phyloP scores from a whole-genome alignment of 1,140 invertebrate species.

The Sitodiplosis mosellana region DNA sequence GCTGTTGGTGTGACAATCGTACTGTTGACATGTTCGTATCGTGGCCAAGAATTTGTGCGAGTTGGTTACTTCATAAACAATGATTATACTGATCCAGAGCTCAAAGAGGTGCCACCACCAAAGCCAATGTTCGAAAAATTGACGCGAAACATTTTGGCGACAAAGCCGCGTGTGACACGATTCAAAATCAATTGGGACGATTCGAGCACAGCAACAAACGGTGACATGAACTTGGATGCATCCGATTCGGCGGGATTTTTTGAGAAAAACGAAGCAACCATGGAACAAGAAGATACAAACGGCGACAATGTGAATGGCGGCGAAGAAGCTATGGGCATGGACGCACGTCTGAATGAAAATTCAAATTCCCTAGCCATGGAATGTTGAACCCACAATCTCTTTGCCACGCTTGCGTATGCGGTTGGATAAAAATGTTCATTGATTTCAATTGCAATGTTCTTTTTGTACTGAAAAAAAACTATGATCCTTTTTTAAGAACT shows the following conservation, averaged over 20 bases:
- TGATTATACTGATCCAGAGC: conserved; percentile 84
- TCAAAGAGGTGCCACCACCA: conserved; percentile 85
- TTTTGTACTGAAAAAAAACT: background rate
- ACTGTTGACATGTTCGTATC: conserved; percentile 85
- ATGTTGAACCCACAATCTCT: too few species aligned
- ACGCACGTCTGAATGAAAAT: conserved; percentile 23
- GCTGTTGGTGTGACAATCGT: conserved; percentile 95
- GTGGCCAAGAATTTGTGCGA: conserved; percentile 82
- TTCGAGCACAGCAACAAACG: conserved; percentile 16
- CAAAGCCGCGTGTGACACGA: conserved; percentile 83
- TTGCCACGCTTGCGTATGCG: too few species aligned
- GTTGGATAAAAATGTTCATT: too few species aligned
- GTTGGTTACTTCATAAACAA: conserved; percentile 99
- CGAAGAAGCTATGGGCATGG: conserved; percentile 19
- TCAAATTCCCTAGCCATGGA: conserved; percentile 25
- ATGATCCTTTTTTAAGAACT: background rate
- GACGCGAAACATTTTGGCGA: conserved; percentile 80
- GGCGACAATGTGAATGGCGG: conserved; percentile 11
- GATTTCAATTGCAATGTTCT: background rate
- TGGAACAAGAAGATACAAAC: background rate
- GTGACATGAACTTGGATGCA: background rate
- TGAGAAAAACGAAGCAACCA: background rate
- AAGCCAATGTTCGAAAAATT: conserved; percentile 89
- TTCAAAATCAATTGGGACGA: conserved; percentile 98
- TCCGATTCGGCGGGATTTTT: background rate